These are phyloP conservation scores for Plecturocebus donacophilus DNA, from an alignment of 2,113 vertebrate genomes.

Conservation along the genomic window DNA sequence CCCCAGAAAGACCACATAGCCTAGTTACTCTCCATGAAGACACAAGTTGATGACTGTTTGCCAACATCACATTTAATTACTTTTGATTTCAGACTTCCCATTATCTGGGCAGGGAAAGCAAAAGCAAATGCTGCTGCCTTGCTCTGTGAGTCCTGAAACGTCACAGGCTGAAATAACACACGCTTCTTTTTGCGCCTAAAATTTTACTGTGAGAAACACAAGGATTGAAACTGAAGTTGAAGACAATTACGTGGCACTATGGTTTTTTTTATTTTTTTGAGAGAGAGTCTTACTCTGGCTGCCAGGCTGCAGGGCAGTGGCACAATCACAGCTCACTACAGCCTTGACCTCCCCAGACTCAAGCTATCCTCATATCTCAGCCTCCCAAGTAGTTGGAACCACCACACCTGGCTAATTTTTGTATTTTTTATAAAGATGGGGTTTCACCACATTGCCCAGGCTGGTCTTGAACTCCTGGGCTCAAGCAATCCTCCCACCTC, in stretches of 20 bases:
- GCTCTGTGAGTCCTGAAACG: neutral
- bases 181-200: neutral
- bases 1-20: neutral
- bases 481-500: neutral
- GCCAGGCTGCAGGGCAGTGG: neutral
- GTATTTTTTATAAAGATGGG: neutral
- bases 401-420: neutral
- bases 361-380: neutral
- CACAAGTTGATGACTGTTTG: neutral
- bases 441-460: neutral
- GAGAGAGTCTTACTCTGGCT: neutral
- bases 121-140: neutral
- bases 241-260: neutral
- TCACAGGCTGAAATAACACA: neutral
- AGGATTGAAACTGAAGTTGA: neutral
- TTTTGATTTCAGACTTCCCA: conserved; percentile 15
- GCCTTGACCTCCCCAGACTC: neutral
- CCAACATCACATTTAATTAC: neutral
- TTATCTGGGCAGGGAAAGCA: neutral
- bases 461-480: neutral
- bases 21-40: neutral
- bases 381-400: neutral
- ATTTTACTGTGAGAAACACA: neutral
- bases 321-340: neutral
- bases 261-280: neutral